Conservation (phyloP, 2,113 vertebrate species). For the Suricata suricatta region DNA sequence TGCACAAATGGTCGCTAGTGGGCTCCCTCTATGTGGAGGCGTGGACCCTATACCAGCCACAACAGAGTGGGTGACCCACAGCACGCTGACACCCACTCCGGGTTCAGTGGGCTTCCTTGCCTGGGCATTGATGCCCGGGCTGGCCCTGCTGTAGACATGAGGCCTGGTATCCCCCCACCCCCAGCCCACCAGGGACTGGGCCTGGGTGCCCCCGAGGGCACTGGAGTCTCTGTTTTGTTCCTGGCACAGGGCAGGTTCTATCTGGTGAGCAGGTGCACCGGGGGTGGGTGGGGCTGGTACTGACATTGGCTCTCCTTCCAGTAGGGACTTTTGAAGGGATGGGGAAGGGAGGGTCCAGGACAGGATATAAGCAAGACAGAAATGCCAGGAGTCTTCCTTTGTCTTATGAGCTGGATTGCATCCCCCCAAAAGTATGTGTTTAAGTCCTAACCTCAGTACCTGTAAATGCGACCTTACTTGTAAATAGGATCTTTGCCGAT, state of each 20-base stretch:
- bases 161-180: background rate
- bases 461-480: background rate
- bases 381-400: background rate
- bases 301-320: background rate
- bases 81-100: background rate
- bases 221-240: background rate
- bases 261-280: background rate
- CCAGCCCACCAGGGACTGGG: background rate
- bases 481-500: background rate
- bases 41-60: too few species aligned
- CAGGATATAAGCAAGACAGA: background rate
- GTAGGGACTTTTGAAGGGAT: background rate
- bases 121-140: background rate
- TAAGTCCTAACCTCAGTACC: background rate
- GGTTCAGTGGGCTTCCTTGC: too few species aligned
- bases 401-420: background rate
- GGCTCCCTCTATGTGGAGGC: background rate
- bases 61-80: too few species aligned
- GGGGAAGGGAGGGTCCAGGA: background rate
- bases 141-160: background rate
- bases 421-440: background rate
- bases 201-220: background rate
- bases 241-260: background rate
- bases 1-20: fast-evolving
- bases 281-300: background rate